phyloP scores from a whole-genome alignment of 2,888 invertebrate species.

The Neria commutata region DNA sequence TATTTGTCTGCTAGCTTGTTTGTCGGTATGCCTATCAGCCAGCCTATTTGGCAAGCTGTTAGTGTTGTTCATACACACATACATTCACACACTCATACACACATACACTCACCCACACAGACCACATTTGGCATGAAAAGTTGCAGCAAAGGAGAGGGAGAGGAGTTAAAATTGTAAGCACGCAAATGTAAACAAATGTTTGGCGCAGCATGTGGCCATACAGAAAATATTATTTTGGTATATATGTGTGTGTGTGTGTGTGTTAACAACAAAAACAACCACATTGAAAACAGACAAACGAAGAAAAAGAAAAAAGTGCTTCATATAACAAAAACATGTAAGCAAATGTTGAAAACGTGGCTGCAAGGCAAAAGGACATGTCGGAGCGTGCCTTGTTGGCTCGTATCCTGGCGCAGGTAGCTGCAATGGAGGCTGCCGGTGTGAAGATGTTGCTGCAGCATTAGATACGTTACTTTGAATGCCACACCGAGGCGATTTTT shows the following conservation, averaged over 20 bases:
- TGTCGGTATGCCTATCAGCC: too few relatives aligned
- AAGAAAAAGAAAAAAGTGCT: slow-evolving; percentile 30
- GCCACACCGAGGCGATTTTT: background rate
- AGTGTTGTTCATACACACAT: too few relatives aligned
- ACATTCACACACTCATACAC: too few relatives aligned
- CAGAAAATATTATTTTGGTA: background rate
- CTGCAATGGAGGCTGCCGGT: slow-evolving; percentile 26
- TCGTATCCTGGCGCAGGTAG: slow-evolving; percentile 18
- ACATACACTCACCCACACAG: background rate
- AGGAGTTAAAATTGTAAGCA: too few relatives aligned
- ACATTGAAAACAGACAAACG: background rate
- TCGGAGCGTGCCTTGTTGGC: background rate
- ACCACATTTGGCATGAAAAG: background rate
- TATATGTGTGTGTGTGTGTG: too few relatives aligned
- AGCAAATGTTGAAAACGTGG: background rate
- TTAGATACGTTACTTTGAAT: background rate
- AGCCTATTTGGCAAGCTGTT: too few relatives aligned
- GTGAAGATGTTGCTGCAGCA: background rate
- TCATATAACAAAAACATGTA: slow-evolving; percentile 17
- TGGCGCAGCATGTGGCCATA: background rate
- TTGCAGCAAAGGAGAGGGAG: too few relatives aligned
- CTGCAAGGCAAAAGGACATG: background rate
- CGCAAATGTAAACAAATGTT: slow-evolving; percentile 5
- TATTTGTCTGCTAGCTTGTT: too few relatives aligned
- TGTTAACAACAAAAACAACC: slow-evolving; percentile 13